Evolutionary conservation across 92 coral and sea anemone species (phyloP), one percentile per base, ranked within the genome.

Genomic region (Zoanthus sansibaricus): DNA sequence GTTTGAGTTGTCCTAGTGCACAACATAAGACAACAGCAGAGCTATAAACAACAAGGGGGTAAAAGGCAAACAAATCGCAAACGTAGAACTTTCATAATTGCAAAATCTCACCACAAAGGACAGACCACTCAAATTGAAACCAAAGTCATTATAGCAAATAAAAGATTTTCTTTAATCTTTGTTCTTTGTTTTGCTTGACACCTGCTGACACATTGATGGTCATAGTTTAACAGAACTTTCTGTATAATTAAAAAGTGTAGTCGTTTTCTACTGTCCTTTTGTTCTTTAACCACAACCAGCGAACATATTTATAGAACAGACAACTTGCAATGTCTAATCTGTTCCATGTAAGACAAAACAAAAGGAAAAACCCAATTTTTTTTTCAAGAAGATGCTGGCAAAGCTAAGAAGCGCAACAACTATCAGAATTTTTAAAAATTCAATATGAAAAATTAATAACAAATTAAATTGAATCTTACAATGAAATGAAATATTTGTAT

Each of bases 151-250:
- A 13, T 17, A 79, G 37, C 9, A 9, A 9, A 37, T 59, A 37
- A 62, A 55, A 10, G 17, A 33, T 75, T 9, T 48, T 75, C 58
- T 48, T 20, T 7, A 7, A 62, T 12, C 3, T 62, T 62, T 62
- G 54, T 61, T 61, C 55, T 21, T 79, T 44, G 71, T 79, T 48
- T 37, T 68, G n/a, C 46, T 62, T 64, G 73, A 16, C 84, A 62
- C 68, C 72, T 79, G 83, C 72, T 18, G 72, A 18, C 69, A 77
- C 69, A 77, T 55, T 54, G 44, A 77, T 77, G 83, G 68, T 37
- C 69, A 1, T 17, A 17, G 20, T 15, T 59, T 14, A 59, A 59
- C 15, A 59, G 10, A 62, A 62, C 8, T 62, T 62, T 62, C 31
- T 62, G 69, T 16, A 1, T 16, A 30, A 42, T 51, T 75, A 61